phyloP scores from a whole-genome alignment of 2,888 invertebrate genomes.

The Conops quadrifasciatus region DNA sequence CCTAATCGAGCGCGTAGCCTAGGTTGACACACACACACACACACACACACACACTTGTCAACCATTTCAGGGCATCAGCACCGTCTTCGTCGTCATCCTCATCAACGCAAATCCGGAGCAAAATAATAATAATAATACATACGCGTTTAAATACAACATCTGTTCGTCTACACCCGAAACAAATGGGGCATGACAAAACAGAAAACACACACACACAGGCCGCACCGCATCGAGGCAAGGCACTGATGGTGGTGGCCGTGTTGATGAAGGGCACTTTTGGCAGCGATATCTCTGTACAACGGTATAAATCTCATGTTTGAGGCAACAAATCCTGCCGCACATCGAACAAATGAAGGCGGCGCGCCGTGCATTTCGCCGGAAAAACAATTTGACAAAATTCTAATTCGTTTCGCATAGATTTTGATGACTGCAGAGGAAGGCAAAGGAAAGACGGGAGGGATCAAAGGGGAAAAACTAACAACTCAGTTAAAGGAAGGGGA shows the following conservation, averaged over 20 bases:
- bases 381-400: constrained; percentile 65
- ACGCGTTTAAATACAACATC: constrained; percentile 66
- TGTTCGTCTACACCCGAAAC: constrained; percentile 64
- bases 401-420: constrained; percentile 61
- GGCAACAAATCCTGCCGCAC: constrained; percentile 42
- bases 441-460: neutral
- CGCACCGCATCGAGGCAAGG: neutral
- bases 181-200: constrained; percentile 66
- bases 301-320: constrained; percentile 35
- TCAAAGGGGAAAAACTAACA: neutral
- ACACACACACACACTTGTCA: constrained; percentile 39
- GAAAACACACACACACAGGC: constrained; percentile 51
- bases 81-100: constrained; percentile 24
- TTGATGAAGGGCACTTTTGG: neutral
- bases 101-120: constrained; percentile 41
- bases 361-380: constrained; percentile 55
- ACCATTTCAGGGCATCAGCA: constrained; percentile 42
- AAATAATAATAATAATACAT: constrained; percentile 57
- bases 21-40: constrained; percentile 42
- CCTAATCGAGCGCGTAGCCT: constrained; percentile 59
- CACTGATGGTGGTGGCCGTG: neutral
- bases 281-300: neutral
- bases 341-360: constrained; percentile 56
- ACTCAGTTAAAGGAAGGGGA: neutral
- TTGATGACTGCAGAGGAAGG: constrained; percentile 44